Evolutionary conservation across 1,140 invertebrate species (phyloP).

Genomic region (Trichomalopsis sarcophagae): DNA sequence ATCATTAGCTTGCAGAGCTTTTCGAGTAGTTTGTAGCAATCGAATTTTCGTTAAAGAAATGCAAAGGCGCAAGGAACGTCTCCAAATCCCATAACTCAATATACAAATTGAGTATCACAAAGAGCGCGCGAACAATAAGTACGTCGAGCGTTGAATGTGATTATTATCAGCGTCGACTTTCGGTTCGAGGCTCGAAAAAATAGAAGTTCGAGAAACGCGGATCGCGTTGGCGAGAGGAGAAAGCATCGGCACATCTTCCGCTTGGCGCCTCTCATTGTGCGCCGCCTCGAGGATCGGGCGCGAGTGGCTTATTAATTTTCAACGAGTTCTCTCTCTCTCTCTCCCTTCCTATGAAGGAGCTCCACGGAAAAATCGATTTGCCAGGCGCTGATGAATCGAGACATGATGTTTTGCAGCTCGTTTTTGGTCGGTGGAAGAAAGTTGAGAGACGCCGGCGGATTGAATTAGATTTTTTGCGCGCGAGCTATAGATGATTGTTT

Average conservation of each 20-base stretch:
- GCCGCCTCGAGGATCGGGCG: neutral
- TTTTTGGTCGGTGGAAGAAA: neutral
- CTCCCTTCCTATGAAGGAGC: neutral
- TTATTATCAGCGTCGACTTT: neutral
- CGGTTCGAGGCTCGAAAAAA: neutral
- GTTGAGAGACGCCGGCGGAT: neutral
- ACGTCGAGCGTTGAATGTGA: neutral
- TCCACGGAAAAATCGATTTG: neutral
- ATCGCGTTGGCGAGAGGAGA: neutral
- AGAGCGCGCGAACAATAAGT: no score
- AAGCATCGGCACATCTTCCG: constrained; percentile 26
- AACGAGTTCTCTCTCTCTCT: neutral
- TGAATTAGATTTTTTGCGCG: neutral
- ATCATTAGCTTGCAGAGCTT: no score
- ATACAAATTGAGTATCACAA: no score
- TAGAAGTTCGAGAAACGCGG: neutral
- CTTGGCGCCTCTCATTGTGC: constrained; percentile 7
- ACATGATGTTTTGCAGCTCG: neutral
- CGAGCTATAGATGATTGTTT: neutral
- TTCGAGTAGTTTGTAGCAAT: no score
- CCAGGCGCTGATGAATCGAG: neutral
- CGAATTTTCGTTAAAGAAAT: no score
- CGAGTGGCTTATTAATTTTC: constrained; percentile 14
- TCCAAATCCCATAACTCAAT: no score
- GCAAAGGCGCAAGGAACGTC: no score